Evolutionary conservation across 1,140 invertebrate species (phyloP), one percentile per base, ranked within the genome.

Genomic region (Drosophila willistoni): DNA sequence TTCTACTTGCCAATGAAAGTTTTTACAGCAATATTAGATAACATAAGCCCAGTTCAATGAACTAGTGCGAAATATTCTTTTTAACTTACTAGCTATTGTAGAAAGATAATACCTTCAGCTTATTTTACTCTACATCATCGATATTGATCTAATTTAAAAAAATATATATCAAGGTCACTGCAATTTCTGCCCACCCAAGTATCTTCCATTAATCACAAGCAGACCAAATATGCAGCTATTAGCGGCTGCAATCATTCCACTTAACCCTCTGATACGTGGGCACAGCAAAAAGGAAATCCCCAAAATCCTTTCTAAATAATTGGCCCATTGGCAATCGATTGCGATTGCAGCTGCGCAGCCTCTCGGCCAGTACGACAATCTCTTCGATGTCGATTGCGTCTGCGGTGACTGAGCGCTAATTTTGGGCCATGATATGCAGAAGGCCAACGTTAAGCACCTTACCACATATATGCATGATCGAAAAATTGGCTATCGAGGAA

Each of bases 251-350:
- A 65, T 71, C 61, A 65, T 57, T 65, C 65, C 61, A 41, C 62
- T 44, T 51, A 22, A 51, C 17, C 44, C 44, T 22, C 13, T 22
- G 44, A 29, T 57, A 79, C 71, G 78, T 81, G 71, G 36, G 66
- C 59, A 66, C 55, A 29, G 63, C 61, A 19, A 22, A 17, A 42
- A 68, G 66, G 79, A 72, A 86, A 82, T 79, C 79, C 71, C 73
- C 77, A 79, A 87, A 59, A 87, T 87, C 84, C 84, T 84, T 87
- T 87, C 83, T 84, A 87, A 87, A 87, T 89, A 71, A 89, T 73
- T 77, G 61, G 47, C 54, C 56, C 25, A 25, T 68, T 41, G 67
- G 69, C 69, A 51, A 51, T 51, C 44, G 66, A 68, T 65, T 71
- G 74, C 62, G 68, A 42, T 72, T 62, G 67, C 61, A 68, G 62